Conservation (phyloP, 1,140 invertebrate species). For the Euura saliciscinereae region DNA sequence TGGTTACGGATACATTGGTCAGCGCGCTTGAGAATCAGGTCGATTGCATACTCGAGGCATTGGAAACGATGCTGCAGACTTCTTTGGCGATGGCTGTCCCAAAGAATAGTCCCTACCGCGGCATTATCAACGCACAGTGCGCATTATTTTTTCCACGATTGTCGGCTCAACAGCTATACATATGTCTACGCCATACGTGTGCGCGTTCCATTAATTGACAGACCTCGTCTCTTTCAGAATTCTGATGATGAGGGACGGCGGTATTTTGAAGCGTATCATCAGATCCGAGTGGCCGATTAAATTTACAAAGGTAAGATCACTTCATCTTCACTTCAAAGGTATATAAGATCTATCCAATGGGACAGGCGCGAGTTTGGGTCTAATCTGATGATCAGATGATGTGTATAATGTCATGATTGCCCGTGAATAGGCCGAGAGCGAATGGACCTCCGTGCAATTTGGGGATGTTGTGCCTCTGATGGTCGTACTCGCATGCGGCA, state of each 20-base stretch:
- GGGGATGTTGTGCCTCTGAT: constrained; percentile 44
- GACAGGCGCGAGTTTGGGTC: no score
- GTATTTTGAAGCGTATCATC: constrained; percentile 51
- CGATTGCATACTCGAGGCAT: constrained; percentile 46
- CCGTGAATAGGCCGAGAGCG: constrained; percentile 25
- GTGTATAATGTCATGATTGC: constrained; percentile 3
- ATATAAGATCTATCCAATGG: background rate
- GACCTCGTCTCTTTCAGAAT: constrained; percentile 34
- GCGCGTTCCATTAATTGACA: background rate
- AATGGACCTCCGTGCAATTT: constrained; percentile 43
- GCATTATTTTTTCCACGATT: background rate
- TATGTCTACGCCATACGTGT: background rate
- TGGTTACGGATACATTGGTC: constrained; percentile 50
- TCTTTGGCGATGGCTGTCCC: constrained; percentile 51
- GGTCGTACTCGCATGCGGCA: constrained; percentile 32
- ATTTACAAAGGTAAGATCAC: constrained; percentile 9
- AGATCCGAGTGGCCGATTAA: constrained; percentile 42
- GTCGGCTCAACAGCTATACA: no score
- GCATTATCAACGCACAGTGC: constrained; percentile 52
- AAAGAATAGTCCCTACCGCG: constrained; percentile 45
- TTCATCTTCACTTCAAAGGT: background rate
- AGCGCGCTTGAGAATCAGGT: constrained; percentile 41
- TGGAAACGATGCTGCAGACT: constrained; percentile 50
- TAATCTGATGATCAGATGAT: background rate
- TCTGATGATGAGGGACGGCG: constrained; percentile 49